Base-by-base conservation (phyloP, 2,888 invertebrate genomes). In the Parnassius smintheus region DNA sequence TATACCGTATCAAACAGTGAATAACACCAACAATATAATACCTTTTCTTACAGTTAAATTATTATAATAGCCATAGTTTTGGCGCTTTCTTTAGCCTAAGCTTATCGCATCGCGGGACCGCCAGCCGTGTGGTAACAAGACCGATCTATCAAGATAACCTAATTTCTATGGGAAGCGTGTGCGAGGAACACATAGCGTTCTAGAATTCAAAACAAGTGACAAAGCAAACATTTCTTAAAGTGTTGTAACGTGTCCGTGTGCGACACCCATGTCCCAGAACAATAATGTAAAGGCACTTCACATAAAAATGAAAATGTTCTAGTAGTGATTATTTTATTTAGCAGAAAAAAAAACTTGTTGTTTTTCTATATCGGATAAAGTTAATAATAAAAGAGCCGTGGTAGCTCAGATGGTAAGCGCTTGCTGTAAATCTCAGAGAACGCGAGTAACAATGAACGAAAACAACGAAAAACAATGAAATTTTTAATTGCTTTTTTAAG, bases 91-190 rank as follows among this genome's bases (percentile, higher is more conserved):
- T 56, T n/a, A 13, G 44, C 48, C 41, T 13, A n/a, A 49, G 51
- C 59, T 56, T 56, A 59, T 64, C 59, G 59, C 48, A 25, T n/a
- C n/a, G 41, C 58, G 22, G 80, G 77, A 80, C 77, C 76, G 67
- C 64, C 63, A 59, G 68, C 56, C 67, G 72, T 78, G 78, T 75
- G 73, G 78, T 70, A 81, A 81, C 73, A 70, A 66, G 72, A 70
- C 71, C 77, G 71, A 91, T 91, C 83, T 79, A 87, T 91, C 89
- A 91, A 85, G 91, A 91, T 91, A 91, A 86, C 91, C 91, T 76
- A 79, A 82, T 86, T 89, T 78, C 77, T 75, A 82, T 82, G 83
- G 83, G 86, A 85, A 81, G 69, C 75, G 78, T 83, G 75, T 78
- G 72, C 71, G 66, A 72, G 75, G 78, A 78, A 78, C 77, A 78